Conservation (phyloP, 2,113 vertebrate species). For the Hydrochoerus hydrochaeris region DNA sequence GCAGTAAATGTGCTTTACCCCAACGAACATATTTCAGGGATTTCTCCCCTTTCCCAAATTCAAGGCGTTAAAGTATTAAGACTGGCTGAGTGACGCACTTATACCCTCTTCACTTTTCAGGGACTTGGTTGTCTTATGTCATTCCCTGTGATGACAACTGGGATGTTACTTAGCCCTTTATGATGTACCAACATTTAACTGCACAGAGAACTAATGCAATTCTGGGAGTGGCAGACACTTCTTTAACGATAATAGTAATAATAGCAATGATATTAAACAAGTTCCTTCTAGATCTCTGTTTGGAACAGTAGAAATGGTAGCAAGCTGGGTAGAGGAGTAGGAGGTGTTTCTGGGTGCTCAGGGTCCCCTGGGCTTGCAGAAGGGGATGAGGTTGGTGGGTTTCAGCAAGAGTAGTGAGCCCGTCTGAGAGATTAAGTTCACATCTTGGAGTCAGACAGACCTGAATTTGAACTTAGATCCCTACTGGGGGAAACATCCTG, state of each 20-base stretch:
- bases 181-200: constrained; percentile 59
- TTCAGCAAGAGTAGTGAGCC: background rate
- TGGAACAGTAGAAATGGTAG: background rate
- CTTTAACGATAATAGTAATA: background rate
- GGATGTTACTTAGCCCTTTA: constrained; percentile 75
- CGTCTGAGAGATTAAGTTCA: background rate
- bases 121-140: constrained; percentile 64
- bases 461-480: background rate
- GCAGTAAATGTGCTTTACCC: constrained; percentile 72
- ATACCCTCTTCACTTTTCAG: constrained; percentile 69
- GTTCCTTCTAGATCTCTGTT: background rate
- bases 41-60: constrained; percentile 41
- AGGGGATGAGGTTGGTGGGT: background rate
- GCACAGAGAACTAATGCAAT: background rate
- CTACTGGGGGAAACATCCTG: background rate
- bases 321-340: background rate
- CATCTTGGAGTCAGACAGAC: background rate
- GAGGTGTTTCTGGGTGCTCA: background rate
- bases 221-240: background rate
- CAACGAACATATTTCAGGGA: constrained; percentile 75
- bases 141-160: constrained; percentile 77
- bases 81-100: constrained; percentile 69
- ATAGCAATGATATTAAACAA: background rate
- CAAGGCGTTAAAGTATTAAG: constrained; percentile 61
- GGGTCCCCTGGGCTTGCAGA: background rate